Evolutionary conservation across 30 jellyfish, hydroid and myxozoan species (phyloP).

Genomic region (Catostylus mosaicus): DNA sequence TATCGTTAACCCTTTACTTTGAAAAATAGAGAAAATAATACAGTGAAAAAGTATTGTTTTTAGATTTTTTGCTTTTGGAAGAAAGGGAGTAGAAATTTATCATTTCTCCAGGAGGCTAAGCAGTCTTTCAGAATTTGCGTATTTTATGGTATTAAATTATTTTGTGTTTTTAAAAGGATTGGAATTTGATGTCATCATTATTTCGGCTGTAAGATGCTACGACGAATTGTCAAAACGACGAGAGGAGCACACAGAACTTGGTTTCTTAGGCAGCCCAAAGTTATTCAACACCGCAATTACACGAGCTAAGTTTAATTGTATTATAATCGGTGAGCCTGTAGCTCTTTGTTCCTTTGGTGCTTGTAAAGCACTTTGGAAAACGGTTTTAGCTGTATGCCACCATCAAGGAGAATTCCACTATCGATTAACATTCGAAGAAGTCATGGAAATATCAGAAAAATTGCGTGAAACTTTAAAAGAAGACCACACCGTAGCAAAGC

Average conservation of each 20-base stretch:
- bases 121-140: too few relatives aligned
- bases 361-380: conserved; percentile 79
- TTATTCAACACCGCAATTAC: conserved; percentile 82
- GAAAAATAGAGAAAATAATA: too few relatives aligned
- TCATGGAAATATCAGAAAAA: conserved; percentile 27
- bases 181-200: conserved; percentile 66
- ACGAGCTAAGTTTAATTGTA: conserved; percentile 69
- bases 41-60: too few relatives aligned
- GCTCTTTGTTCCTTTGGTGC: conserved; percentile 76
- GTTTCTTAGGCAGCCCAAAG: conserved; percentile 72
- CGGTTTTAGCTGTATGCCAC: conserved; percentile 56
- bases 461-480: conserved; percentile 15
- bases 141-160: background rate
- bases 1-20: too few relatives aligned
- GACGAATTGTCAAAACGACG: background rate
- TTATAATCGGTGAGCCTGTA: conserved; percentile 67
- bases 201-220: conserved; percentile 77
- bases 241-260: conserved; percentile 33
- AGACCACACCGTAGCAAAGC: background rate
- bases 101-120: too few relatives aligned
- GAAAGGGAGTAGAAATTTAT: too few relatives aligned
- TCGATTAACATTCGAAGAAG: conserved; percentile 30
- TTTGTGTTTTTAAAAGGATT: conserved; percentile 38
- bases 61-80: too few relatives aligned
- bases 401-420: conserved; percentile 55